Evolutionary conservation across 2,888 invertebrate genomes (phyloP).

Genomic region (Clivina fossor): DNA sequence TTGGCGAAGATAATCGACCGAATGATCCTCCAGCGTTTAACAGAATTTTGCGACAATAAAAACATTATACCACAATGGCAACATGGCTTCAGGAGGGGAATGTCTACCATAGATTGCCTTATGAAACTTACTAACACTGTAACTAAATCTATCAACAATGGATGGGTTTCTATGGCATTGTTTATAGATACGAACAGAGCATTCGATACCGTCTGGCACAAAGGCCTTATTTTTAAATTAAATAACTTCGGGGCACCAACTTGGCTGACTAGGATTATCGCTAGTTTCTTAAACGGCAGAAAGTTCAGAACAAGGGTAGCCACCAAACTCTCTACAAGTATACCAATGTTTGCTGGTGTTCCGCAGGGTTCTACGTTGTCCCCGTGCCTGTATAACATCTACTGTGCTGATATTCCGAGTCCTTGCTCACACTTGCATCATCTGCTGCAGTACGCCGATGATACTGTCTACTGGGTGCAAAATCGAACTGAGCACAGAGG

Average conservation of each 20-base stretch:
- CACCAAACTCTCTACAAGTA: neutral
- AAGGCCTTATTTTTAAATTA: no score
- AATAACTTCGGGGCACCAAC: no score
- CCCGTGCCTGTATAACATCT: neutral
- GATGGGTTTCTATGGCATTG: no score
- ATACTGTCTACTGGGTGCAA: neutral
- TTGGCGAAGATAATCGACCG: neutral
- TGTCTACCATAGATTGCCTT: no score
- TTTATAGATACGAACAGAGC: no score
- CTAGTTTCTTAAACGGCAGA: neutral
- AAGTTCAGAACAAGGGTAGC: neutral
- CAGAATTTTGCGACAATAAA: neutral
- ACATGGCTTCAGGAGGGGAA: no score
- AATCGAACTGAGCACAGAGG: neutral
- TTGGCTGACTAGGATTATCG: neutral
- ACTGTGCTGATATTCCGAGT: neutral
- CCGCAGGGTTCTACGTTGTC: neutral
- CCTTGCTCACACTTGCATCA: neutral
- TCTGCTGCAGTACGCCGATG: slow-evolving; percentile 4
- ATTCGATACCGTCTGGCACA: no score
- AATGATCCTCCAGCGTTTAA: neutral
- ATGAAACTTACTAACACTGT: no score
- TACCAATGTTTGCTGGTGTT: neutral
- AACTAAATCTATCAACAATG: no score
- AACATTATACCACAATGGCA: neutral